Base-by-base conservation (phyloP, 2,888 invertebrate species). In the Dioctria rufipes region DNA sequence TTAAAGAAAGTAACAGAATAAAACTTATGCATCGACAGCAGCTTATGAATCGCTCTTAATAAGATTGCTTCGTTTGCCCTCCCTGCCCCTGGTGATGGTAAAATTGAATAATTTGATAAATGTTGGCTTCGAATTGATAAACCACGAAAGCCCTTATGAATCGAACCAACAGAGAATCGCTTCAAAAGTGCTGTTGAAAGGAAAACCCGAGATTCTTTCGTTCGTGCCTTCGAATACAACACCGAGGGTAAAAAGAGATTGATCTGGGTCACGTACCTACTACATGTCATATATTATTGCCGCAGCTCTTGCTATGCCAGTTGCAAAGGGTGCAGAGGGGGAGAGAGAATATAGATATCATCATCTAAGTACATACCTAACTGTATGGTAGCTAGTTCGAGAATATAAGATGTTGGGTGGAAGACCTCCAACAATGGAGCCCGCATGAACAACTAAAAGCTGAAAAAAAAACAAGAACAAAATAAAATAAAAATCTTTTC, bases 201-300 rank as follows among this genome's bases (percentile, higher is more conserved):
- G 40, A 39, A 75, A 82, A 75, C 46, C 51, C 80, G 66, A 79
- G 73, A 73, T 25, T 3, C 37, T 46, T 67, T 58, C 54, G 54
- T 60, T 82, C 82, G 82, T 82, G 82, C 78, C 66, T 60, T 49
- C 60, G 80, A 79, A 82, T 82, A 80, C 75, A 37, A 67, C 37
- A 11, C 37, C 49, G 54, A 2, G 42, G 42, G 46, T 11, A 61
- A 65, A 66, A 58, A 60, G 73, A 82, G 81, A 82, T 82, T 81
- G 81, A 82, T 82, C 81, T 78, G 82, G 81, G 81, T 81, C 82
- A 82, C 82, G 82, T 82, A 75, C 82, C 80, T 82, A 73, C 66
- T 60, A 49, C 69, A 61, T 79, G 80, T 73, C 80, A 80, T 49
- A 80, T 49, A 25, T 60, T 63, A n/a, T 25, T n/a, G 42, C 37